Base-by-base conservation (phyloP, 2,797 vertebrate species). In the Paguma larvata region DNA sequence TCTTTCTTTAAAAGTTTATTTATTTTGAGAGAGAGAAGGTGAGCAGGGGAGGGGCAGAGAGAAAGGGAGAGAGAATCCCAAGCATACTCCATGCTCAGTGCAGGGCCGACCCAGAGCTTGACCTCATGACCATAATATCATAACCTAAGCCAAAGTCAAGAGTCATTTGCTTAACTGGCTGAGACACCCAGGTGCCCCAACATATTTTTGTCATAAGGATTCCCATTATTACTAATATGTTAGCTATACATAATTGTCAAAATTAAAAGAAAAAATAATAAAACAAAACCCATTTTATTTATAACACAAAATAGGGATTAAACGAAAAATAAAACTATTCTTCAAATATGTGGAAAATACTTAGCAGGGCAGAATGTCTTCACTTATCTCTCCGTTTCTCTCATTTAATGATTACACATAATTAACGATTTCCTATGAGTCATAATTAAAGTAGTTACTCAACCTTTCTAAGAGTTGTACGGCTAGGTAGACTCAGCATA, bases 371-470 rank as follows among this genome's bases (percentile, higher is more conserved):
- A 44, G 18, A 91, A 80, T 4, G 10, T 91, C n/a, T 87, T 93
- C 16, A 93, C 27, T 15, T 21, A 23, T 90, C 25, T 90, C 95
- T 89, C 12, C 86, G 51, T 91, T 96, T 9, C 3, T 89, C 34
- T 89, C 6, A 85, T 12, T 1, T 67, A 63, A 90, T 94, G 91
- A 90, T 68, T 68, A 62, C 34, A 70, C 1, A 85, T 63, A 91
- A 96, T 46, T 75, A 95, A 73, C 15, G 44, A 30, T 0, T 4
- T 92, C 91, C 93, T 73, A 9, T 51, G n/a, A 97, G 86, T 82
- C 48, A 96, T 77, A 87, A 53, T 59, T 93, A 38, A 80, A 70
- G 65, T 91, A 96, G 68, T 0, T 91, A 84, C 21, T 90, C 94
- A 92, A 30, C 5, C 19, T 93, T 94, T 59, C 73, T 62, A 4